Conservation (phyloP, 2,888 invertebrate genomes). For the Chalcosyrphus nemorum region DNA sequence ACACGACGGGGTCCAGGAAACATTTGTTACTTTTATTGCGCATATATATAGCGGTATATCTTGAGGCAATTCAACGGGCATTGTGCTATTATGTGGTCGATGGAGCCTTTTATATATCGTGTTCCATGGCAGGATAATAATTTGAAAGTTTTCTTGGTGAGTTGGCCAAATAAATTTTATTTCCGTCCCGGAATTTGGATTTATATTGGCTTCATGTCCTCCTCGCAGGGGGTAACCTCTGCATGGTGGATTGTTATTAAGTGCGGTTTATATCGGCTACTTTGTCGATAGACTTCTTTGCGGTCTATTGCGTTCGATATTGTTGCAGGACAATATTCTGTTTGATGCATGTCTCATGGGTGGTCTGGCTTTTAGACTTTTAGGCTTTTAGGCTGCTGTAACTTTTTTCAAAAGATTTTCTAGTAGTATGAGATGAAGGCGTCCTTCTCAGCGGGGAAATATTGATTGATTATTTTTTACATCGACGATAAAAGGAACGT, state of each 20-base stretch:
- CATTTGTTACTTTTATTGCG: conserved; percentile 71
- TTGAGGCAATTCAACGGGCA: conserved; percentile 27
- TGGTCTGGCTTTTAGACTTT: conserved; percentile 32
- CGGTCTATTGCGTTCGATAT: conserved; percentile 64
- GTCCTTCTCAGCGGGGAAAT: too few relatives aligned
- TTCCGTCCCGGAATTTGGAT: conserved; percentile 57
- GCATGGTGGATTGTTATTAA: conserved; percentile 21
- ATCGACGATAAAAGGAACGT: too few relatives aligned
- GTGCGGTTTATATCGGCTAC: conserved; percentile 52
- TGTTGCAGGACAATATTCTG: conserved; percentile 55
- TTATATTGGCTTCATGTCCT: conserved; percentile 51
- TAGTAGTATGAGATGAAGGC: too few relatives aligned
- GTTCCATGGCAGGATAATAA: conserved; percentile 59
- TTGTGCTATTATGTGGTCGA: conserved; percentile 62
- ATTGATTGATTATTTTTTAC: too few relatives aligned
- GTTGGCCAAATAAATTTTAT: conserved; percentile 68
- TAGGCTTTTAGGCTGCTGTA: conserved; percentile 30
- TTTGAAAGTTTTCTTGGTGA: conserved; percentile 56
- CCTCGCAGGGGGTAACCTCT: neutral
- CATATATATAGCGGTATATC: conserved; percentile 57
- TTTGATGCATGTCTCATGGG: conserved; percentile 55
- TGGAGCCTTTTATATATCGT: conserved; percentile 33
- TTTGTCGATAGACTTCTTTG: conserved; percentile 52
- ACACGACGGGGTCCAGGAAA: conserved; percentile 47
- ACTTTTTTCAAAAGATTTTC: neutral